phyloP scores from a whole-genome alignment of 2,888 invertebrate genomes.

The Patella caerulea region DNA sequence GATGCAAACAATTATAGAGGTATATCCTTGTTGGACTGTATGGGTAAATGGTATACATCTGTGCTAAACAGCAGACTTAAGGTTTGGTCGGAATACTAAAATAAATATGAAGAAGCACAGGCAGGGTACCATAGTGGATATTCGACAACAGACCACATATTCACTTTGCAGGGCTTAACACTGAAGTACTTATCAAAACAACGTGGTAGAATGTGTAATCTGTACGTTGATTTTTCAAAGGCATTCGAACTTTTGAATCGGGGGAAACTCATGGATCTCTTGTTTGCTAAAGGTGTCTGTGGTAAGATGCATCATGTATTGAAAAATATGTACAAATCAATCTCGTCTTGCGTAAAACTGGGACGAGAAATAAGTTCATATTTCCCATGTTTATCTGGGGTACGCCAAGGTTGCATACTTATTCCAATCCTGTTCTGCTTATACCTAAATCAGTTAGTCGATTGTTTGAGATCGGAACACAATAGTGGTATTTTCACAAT shows the following conservation, averaged over 20 bases:
- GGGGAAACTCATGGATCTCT: too few relatives aligned
- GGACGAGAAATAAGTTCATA: neutral
- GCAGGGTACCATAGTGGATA: neutral
- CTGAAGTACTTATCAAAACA: too few relatives aligned
- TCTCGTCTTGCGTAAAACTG: neutral
- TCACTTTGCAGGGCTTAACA: neutral
- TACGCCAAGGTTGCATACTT: neutral
- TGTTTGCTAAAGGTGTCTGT: neutral
- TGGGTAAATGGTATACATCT: conserved; percentile 2
- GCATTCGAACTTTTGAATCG: too few relatives aligned
- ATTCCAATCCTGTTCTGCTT: neutral
- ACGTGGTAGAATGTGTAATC: too few relatives aligned
- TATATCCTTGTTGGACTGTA: neutral
- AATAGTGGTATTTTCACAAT: neutral
- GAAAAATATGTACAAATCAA: neutral
- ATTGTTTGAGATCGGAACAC: neutral
- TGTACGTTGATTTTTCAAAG: too few relatives aligned
- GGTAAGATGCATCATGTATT: neutral
- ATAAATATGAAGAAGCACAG: conserved; percentile 6
- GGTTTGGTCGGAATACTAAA: neutral
- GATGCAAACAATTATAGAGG: neutral
- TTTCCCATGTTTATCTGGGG: neutral
- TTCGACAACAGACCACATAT: neutral
- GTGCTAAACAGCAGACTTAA: neutral
- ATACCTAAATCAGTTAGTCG: neutral